These are phyloP conservation scores for Caenorhabditis sulstoni DNA, from an alignment of 2,888 invertebrate species.

Conservation along the genomic window DNA sequence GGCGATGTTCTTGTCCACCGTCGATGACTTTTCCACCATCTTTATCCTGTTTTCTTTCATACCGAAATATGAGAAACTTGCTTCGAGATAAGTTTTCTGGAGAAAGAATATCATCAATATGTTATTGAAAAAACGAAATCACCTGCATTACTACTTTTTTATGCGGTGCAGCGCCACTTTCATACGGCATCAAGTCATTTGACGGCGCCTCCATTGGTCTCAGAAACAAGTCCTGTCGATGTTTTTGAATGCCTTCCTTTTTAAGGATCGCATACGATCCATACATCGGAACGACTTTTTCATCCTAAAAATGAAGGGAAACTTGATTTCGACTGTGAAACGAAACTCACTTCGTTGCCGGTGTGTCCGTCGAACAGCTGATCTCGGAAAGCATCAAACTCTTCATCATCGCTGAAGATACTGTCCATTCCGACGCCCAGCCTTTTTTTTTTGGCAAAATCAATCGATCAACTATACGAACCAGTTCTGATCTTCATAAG, in stretches of 20 bases:
- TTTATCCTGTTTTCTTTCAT: conserved; percentile 24
- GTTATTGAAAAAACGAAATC: neutral
- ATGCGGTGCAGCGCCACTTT: conserved; percentile 3
- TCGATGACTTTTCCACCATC: neutral
- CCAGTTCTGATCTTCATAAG: conserved; percentile 6
- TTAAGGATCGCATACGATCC: conserved; percentile 41
- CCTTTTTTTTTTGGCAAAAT: too few species aligned
- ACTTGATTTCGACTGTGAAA: neutral
- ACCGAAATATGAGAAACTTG: conserved; percentile 45
- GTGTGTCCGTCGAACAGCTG: conserved; percentile 18
- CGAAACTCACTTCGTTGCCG: conserved; percentile 1
- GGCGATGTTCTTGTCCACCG: neutral
- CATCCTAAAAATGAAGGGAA: conserved; percentile 10
- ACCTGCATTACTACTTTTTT: conserved; percentile 8
- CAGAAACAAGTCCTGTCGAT: conserved; percentile 32
- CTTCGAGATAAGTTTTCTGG: conserved; percentile 7
- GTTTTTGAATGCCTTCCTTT: conserved; percentile 9
- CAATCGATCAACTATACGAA: too few species aligned
- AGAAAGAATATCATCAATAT: neutral
- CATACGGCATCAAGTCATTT: conserved; percentile 31
- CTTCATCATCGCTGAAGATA: conserved; percentile 61
- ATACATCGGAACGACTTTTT: conserved; percentile 39
- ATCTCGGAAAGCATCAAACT: conserved; percentile 30
- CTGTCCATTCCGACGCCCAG: conserved; percentile 16
- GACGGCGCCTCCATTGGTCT: conserved; percentile 26